Evolutionary conservation across 2,888 invertebrate species (phyloP).

Genomic region (Oscheius sp.): DNA sequence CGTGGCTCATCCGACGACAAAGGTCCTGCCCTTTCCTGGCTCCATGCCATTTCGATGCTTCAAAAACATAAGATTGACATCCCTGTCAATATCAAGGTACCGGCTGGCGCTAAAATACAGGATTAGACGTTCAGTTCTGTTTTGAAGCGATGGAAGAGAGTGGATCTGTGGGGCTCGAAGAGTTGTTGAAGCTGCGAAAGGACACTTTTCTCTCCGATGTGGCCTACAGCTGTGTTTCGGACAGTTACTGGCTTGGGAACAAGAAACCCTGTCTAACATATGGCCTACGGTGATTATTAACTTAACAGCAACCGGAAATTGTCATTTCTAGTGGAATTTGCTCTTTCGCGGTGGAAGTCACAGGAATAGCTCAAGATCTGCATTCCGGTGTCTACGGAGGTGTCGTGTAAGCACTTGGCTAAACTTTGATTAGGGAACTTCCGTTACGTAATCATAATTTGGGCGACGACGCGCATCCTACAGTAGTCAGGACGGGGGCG

Average conservation of each 20-base stretch:
- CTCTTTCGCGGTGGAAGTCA: constrained; percentile 88
- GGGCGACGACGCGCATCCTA: background rate
- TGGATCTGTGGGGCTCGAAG: constrained; percentile 94
- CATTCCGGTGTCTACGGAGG: constrained; percentile 97
- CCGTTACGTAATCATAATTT: background rate
- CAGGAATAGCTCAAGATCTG: constrained; percentile 86
- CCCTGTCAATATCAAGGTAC: constrained; percentile 79
- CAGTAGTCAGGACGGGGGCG: background rate
- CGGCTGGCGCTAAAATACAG: background rate
- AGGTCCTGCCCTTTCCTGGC: constrained; percentile 92
- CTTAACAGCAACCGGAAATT: background rate
- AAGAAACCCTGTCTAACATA: constrained; percentile 95
- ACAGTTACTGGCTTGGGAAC: constrained; percentile 97
- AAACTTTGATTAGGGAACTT: background rate
- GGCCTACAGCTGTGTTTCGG: constrained; percentile 96
- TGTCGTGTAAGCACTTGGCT: constrained; percentile 80
- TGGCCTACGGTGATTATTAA: constrained; percentile 80
- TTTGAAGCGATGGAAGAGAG: constrained; percentile 99
- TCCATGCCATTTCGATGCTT: constrained; percentile 90
- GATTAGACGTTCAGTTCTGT: constrained; percentile 80
- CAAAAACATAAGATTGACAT: constrained; percentile 81
- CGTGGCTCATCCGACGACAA: constrained; percentile 86
- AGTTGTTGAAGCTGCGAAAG: constrained; percentile 80
- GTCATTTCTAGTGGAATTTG: constrained; percentile 77
- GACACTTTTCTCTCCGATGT: constrained; percentile 77